phyloP scores from a whole-genome alignment of 2,888 invertebrate species.

The Autographa gamma region DNA sequence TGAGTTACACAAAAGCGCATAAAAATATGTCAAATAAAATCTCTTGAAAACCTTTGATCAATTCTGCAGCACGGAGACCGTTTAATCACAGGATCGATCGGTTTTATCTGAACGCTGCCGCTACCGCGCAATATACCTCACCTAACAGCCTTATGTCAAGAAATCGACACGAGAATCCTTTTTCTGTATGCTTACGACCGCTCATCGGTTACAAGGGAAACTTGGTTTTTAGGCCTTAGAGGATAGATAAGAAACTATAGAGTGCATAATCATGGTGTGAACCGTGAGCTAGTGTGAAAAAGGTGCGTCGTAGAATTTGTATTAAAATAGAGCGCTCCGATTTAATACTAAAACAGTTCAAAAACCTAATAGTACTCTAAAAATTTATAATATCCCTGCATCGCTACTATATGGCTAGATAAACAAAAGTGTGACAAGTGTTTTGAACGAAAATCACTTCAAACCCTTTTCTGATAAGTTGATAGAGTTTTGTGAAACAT shows the following conservation, averaged over 20 bases:
- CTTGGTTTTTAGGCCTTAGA: constrained; percentile 11
- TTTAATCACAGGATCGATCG: constrained; percentile 1
- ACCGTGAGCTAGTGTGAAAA: no score
- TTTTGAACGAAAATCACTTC: constrained; percentile 13
- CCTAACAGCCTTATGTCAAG: constrained; percentile 26
- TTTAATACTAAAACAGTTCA: no score
- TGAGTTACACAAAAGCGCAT: neutral
- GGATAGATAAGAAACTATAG: no score
- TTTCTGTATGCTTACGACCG: constrained; percentile 34
- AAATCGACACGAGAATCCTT: constrained; percentile 35
- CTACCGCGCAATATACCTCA: neutral
- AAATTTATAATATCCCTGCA: no score
- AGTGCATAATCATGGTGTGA: no score
- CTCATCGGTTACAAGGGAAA: constrained; percentile 26
- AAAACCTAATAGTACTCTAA: no score
- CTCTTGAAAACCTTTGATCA: neutral
- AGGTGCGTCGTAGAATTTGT: no score
- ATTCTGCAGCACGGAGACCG: constrained; percentile 2
- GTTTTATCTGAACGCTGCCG: constrained; percentile 12
- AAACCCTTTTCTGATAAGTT: constrained; percentile 22
- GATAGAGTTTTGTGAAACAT: neutral
- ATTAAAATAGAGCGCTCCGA: no score
- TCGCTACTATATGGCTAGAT: constrained; percentile 49
- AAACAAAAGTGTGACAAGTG: constrained; percentile 28
- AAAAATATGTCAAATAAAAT: neutral